Evolutionary conservation across 2,113 vertebrate species (phyloP).

Genomic region (Actinemys pallida): DNA sequence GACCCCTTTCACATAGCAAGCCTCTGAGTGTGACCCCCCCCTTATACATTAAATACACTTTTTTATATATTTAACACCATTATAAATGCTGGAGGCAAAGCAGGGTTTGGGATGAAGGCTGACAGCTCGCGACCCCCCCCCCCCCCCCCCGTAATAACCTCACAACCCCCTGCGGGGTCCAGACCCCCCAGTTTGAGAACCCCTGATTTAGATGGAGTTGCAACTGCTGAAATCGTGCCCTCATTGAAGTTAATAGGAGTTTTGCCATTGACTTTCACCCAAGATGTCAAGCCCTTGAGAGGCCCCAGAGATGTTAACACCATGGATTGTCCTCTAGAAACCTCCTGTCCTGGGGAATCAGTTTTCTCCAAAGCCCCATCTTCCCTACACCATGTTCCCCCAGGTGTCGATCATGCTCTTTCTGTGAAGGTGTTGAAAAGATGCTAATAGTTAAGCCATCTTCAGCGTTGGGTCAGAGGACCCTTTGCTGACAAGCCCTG

Average conservation of each 20-base stretch:
- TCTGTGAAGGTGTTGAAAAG: background rate
- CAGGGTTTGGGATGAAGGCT: too few species aligned
- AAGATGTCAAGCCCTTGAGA: background rate
- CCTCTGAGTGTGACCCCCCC: too few species aligned
- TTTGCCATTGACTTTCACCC: background rate
- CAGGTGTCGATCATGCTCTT: background rate
- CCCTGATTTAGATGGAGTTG: background rate
- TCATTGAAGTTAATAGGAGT: background rate
- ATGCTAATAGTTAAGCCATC: background rate
- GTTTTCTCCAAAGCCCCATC: background rate
- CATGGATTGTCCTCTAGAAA: rapidly evolving
- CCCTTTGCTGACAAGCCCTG: background rate
- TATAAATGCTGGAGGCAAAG: too few species aligned
- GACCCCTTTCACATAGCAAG: too few species aligned
- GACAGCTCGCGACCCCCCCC: too few species aligned
- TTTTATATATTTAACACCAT: too few species aligned
- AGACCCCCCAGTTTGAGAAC: too few species aligned
- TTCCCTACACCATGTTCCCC: background rate
- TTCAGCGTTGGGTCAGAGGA: background rate
- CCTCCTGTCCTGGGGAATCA: too few species aligned
- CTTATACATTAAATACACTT: too few species aligned
- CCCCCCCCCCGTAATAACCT: too few species aligned
- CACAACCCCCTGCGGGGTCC: too few species aligned
- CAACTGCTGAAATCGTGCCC: background rate
- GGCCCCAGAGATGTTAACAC: background rate